Evolutionary conservation across 1,140 invertebrate species (phyloP).

Genomic region (Rhagoletis pomonella): DNA sequence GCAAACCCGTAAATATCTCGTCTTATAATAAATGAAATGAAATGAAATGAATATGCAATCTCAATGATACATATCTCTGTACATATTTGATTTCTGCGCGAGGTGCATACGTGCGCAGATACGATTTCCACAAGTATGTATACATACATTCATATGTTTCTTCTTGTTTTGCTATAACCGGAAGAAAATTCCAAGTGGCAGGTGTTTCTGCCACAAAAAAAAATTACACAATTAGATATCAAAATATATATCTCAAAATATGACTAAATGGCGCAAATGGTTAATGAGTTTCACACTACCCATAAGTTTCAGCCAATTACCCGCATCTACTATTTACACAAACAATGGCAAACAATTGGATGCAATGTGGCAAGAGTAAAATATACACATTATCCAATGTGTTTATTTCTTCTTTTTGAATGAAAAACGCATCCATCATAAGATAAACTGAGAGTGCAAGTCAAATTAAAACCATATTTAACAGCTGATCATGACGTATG

Average conservation of each 20-base stretch:
- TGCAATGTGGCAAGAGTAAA: not conserved
- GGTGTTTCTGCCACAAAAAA: too few relatives aligned
- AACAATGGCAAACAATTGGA: not conserved
- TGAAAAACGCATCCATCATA: not conserved
- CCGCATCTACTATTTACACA: not conserved
- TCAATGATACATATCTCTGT: too few relatives aligned
- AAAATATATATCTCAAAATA: not conserved
- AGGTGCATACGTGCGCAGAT: too few relatives aligned
- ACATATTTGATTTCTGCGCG: too few relatives aligned
- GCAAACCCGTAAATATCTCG: too few relatives aligned
- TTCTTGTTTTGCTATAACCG: too few relatives aligned
- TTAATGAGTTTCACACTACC: conserved; percentile 3
- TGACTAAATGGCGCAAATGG: conserved; percentile 15
- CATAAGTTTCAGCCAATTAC: conserved; percentile 15
- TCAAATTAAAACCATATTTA: not conserved
- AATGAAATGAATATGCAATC: too few relatives aligned
- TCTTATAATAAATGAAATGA: too few relatives aligned
- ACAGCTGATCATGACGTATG: conserved; percentile 15
- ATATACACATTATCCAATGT: not conserved
- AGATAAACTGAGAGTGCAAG: not conserved
- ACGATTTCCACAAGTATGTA: too few relatives aligned
- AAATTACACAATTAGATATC: not conserved
- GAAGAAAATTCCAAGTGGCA: too few relatives aligned
- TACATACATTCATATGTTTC: too few relatives aligned
- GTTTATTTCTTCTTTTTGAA: not conserved